These are phyloP conservation scores for Siniperca scherzeri DNA, from an alignment of 2,797 vertebrate species.

Conservation along the genomic window DNA sequence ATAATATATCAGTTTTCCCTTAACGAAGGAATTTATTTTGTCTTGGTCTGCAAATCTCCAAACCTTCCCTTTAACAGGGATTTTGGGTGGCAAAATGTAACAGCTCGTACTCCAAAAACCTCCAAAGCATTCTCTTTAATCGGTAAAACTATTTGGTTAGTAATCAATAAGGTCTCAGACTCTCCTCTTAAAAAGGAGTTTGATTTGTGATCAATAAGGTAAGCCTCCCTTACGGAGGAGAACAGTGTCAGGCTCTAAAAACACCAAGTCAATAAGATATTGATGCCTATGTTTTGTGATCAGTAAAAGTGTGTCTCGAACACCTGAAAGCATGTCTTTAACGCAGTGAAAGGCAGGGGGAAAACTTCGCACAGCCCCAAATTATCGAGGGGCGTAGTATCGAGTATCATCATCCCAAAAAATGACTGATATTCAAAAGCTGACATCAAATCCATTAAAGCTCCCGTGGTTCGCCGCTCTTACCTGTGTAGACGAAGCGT, in stretches of 20 bases:
- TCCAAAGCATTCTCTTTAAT: background rate
- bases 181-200: background rate
- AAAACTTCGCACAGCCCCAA: too few species aligned
- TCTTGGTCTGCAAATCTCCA: background rate
- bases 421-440: background rate
- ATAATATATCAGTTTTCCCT: background rate
- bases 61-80: background rate
- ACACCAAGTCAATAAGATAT: background rate
- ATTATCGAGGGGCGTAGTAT: too few species aligned
- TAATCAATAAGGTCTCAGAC: too few species aligned
- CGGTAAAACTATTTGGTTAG: background rate
- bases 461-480: constrained; percentile 7
- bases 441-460: too few species aligned
- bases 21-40: background rate
- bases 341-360: background rate
- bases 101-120: background rate
- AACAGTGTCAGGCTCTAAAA: background rate
- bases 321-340: background rate
- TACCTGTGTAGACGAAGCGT: constrained; percentile 96
- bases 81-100: background rate
- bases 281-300: background rate
- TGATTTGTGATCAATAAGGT: background rate
- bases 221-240: background rate
- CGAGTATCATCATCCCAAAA: background rate
- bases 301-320: background rate